Evolutionary conservation across 1,140 invertebrate species (phyloP), one percentile per base, ranked within the genome.

Genomic region (Pentalonia nigronervosa): DNA sequence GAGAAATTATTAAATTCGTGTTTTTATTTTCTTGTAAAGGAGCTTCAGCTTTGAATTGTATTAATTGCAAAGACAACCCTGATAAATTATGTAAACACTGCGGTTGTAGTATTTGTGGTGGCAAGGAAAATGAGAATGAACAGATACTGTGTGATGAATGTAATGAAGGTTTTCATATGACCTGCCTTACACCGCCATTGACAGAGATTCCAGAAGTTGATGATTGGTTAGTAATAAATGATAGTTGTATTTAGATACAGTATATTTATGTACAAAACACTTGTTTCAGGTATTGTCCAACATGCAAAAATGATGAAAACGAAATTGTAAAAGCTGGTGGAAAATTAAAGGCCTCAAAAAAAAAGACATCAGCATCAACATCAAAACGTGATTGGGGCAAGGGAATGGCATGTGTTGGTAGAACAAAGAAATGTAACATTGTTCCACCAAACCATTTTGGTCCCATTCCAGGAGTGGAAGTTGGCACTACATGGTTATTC

Each of bases 381-480:
- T 93, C 81, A 17, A 93, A 83, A 56, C 95, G 96, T 93, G 97
- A 98, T 95, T 98, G 98, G 98, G 98, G 98, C 25, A 96, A 97
- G 95, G 98, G 98, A 56, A 98, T 98, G 97, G 97, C 98, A 6
- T 98, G 97, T 95, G 97, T 97, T 91, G 97, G 97, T 94, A 95
- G 96, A 94, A 96, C 96, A 53, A 97, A 96, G 94, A 95, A 96
- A 34, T 97, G 97, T 94, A 96, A 96, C 14, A 96, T 97, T 89
- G 97, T 98, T 94, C 97, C 97, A 9, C 95, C 96, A 4, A 96
- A 97, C 95, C 98, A 98, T 95, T 97, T 97, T 95, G 98, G 98
- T 21, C 96, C 97, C 1, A 97, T 99, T 94, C 98, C 98, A 56
- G 98, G 98, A 23, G 96, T 98, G 23, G 97, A 98, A 96, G 98